Conservation (phyloP, 2,888 invertebrate species). For the Danaus chrysippus region DNA sequence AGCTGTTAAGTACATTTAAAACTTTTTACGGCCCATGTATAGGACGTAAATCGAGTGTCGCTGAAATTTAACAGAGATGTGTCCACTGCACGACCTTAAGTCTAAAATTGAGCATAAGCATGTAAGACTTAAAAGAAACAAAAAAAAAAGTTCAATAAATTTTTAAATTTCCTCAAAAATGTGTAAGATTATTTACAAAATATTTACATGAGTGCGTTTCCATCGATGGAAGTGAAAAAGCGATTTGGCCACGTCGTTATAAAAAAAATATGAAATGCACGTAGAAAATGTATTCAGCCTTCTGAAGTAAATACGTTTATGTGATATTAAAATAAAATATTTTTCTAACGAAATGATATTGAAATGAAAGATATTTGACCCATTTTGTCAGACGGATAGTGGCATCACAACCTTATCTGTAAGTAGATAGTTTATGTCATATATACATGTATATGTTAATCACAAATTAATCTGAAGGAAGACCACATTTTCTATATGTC, state of each 20-base stretch:
- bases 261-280: conserved; percentile 33
- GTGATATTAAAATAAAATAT: conserved; percentile 36
- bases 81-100: conserved; percentile 52
- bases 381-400: background rate
- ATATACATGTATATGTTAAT: too few species aligned
- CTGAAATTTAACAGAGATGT: conserved; percentile 39
- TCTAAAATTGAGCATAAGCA: conserved; percentile 77
- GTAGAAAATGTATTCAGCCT: conserved; percentile 44
- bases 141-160: conserved; percentile 50
- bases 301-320: conserved; percentile 38
- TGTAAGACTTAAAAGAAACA: conserved; percentile 62
- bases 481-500: conserved; percentile 59
- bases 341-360: background rate
- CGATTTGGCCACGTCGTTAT: conserved; percentile 65
- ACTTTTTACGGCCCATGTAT: conserved; percentile 12
- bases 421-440: too few species aligned
- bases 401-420: too few species aligned
- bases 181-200: conserved; percentile 67
- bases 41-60: conserved; percentile 25
- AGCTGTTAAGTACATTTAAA: conserved; percentile 38
- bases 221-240: conserved; percentile 49
- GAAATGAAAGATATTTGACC: background rate
- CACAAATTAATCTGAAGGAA: conserved; percentile 47
- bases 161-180: conserved; percentile 61
- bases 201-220: conserved; percentile 70